Evolutionary conservation across 2,888 invertebrate genomes (phyloP), one percentile per base, ranked within the genome.

Genomic region (Pollenia griseotomentosa): DNA sequence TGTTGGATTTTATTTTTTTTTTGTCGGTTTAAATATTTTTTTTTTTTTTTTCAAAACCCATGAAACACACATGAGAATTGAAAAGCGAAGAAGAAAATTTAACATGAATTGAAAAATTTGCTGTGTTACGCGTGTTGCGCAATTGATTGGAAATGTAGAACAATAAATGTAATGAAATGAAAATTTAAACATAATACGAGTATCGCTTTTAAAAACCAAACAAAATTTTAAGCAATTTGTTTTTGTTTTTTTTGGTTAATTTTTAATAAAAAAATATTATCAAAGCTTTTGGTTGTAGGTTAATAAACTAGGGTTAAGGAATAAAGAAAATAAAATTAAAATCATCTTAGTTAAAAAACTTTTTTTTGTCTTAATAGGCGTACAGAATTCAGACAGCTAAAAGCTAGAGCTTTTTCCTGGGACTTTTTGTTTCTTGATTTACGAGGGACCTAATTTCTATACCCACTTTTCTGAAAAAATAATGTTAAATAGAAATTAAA

Each of bases 111-210:
- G 57, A 84, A 75, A 80, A 66, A 74, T 80, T 81, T 78, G 66
- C 80, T 89, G 87, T 87, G 83, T 70, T 84, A 87, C 75, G 90
- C 89, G 89, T 89, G 90, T 89, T 91, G 90, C 89, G 90, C 89
- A 90, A 91, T 91, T 90, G 92, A 90, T 92, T 91, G 92, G 89
- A 90, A 91, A 90, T 90, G 65, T 77, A 75, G 55, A 80, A 75
- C 79, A 85, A 85, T 74, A 68, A 83, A 77, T 63, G 46, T 68
- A 53, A 80, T 80, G 55, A 48, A 57, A 61, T 55, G 23, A 61
- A 78, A 79, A 80, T 16, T 61, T 23, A 23, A 53, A 44, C 19
- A 68, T 19, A 16, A 53, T 51, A 70, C 53, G 46, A 42, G 9
- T 8, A 59, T 59, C 14, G 42, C n/a, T 65, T 19, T 16, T 16